Base-by-base conservation (phyloP, 2,888 invertebrate species). In the Melitaea athalia region DNA sequence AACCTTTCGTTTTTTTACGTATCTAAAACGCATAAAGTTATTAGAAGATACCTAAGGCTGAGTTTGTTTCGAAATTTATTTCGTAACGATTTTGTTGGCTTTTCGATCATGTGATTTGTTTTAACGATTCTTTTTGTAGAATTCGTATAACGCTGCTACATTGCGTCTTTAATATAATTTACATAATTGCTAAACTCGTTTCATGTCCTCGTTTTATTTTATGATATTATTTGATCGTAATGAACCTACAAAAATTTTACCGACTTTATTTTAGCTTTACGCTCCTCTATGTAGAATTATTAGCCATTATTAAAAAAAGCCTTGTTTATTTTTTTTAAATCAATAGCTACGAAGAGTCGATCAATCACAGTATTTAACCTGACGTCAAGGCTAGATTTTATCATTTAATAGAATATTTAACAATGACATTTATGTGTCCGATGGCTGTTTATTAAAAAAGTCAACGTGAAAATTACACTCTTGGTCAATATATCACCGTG, bases 391-490 rank as follows among this genome's bases (percentile, higher is more conserved):
- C 74, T 76, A 73, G 89, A 90, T 90, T 73, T 75, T 91, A 92
- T 91, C 91, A 72, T 62, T 49, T 82, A 86, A 87, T 87, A 78
- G 86, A 89, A 88, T 87, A 87, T 85, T 89, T 86, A 88, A 89
- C 80, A 76, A 81, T 79, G 72, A 72, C 80, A 78, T 84, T 84
- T 81, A 81, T 75, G 74, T 70, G 74, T 70, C 71, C 63, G 57
- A 31, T 62, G 63, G 11, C 42, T 59, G 53, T 63, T 63, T 6
- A 43, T 65, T 68, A 53, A 59, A 68, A 68, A 69, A 68, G 64
- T 59, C 17, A 33, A 64, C 47, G 55, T 60, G 33, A 47, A 71
- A 71, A 63, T 60, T 12, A 55, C 71, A 66, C 60, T 65, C 33
- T 47, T 43, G 53, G 63, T 63, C 45, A 55, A 68, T 43, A 65